Evolutionary conservation across 2,797 vertebrate species (phyloP), one percentile per base, ranked within the genome.

Genomic region (Podarcis siculus): DNA sequence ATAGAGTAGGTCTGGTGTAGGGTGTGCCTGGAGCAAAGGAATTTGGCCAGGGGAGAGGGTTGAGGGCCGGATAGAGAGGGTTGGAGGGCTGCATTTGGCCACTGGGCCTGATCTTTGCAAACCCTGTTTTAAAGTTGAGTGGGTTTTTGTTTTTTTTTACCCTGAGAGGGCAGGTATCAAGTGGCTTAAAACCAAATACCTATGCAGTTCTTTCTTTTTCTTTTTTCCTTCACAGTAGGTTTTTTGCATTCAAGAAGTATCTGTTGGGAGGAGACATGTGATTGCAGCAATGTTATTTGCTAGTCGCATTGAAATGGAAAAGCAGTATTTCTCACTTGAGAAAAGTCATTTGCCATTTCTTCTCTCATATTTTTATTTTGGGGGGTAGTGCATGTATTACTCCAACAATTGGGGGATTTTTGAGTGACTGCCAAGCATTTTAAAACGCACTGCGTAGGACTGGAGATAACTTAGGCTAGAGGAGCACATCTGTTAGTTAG

Each of bases 281-380:
- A 88, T 88, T 80, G 90, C 93, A 61, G 85, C 90, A 84, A 64
- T 23, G 2, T 87, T 94, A 91, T 87, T 92, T 91, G 93, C 92
- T 89, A 93, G 93, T 37, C 80, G 80, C 77, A 88, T 90, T 92
- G 90, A 78, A 91, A 78, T 30, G 49, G 27, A 78, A n/a, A 49
- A 49, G 69, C 69, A 45, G 91, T 76, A 77, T 83, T n/a, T 61
- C n/a, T 80, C 94, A 80, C 67, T 90, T 88, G 83, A 89, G 92
- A 92, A 93, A 94, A 93, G 88, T 93, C 94, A 92, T 0, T 90
- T 94, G 87, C 79, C 92, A 92, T 95, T 95, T 95, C 92, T 95
- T 94, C 91, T 92, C 91, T 92, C 87, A 89, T 92, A 87, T 76
- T 91, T 94, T 92, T 93, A 92, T 82, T 91, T 93, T 92, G 94